A percentile compares a stretch with the other conserved stretches of the same genome.
Evolutionary conservation across 2,113 vertebrate species (phyloP).

Genomic region (Dicerorhinus sumatrensis): DNA sequence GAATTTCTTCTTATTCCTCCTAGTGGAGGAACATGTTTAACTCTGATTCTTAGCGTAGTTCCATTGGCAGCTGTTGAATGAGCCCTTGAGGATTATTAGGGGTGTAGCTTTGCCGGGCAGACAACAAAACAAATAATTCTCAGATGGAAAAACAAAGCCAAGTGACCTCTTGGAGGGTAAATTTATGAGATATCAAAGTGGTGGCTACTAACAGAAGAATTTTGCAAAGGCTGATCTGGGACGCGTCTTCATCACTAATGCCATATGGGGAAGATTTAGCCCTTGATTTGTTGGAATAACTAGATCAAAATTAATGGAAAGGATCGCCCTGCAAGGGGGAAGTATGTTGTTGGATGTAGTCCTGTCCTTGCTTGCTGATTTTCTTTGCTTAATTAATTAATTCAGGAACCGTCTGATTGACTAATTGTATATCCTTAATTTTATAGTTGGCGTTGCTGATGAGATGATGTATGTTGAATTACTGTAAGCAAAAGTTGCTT

Average conservation of each 20-base stretch:
- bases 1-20: background rate
- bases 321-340: slow-evolving; percentile 37
- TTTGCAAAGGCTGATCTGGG: background rate
- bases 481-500: slow-evolving; percentile 79
- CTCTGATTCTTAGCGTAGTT: background rate
- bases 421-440: slow-evolving; percentile 84
- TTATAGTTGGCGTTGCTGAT: slow-evolving; percentile 81
- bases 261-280: background rate
- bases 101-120: background rate
- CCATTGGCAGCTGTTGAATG: background rate
- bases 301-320: slow-evolving; percentile 35
- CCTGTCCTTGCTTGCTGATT: slow-evolving; percentile 77
- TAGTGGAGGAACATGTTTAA: background rate
- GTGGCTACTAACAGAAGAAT: background rate
- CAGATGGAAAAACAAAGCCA: background rate
- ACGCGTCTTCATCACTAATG: slow-evolving; percentile 27
- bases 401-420: slow-evolving; percentile 82
- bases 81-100: background rate
- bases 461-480: slow-evolving; percentile 83
- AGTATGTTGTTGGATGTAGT: slow-evolving; percentile 57
- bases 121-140: background rate
- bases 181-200: background rate
- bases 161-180: background rate
- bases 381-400: slow-evolving; percentile 83
- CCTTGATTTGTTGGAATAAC: slow-evolving; percentile 70